phyloP scores from a whole-genome alignment of 2,797 vertebrate species.

The Helostoma temminkii region DNA sequence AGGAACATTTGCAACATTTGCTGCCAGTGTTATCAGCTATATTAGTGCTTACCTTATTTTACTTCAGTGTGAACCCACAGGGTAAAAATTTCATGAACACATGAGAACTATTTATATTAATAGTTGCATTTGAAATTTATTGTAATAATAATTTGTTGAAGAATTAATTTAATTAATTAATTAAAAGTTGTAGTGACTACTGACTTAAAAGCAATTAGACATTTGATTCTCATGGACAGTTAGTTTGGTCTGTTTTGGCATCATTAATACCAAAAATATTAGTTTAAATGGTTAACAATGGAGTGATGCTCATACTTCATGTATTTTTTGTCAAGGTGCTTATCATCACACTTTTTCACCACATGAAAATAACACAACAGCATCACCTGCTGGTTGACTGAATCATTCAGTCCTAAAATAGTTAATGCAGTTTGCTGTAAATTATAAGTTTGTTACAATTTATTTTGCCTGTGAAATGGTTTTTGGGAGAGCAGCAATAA shows the following conservation, averaged over 20 bases:
- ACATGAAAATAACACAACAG: constrained; percentile 14
- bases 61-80: background rate
- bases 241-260: background rate
- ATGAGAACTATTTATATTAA: no score
- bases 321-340: no score
- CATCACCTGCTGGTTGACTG: constrained; percentile 41
- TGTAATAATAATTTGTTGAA: no score
- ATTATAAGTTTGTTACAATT: background rate
- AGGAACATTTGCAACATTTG: background rate
- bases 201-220: no score
- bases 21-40: background rate
- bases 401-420: background rate
- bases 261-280: background rate
- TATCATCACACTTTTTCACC: background rate
- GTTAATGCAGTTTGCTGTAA: background rate
- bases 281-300: no score
- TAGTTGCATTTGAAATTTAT: no score
- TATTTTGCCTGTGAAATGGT: background rate
- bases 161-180: no score
- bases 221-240: no score
- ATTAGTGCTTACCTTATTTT: background rate
- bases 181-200: no score
- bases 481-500: background rate
- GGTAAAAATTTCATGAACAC: no score
- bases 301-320: no score